Conservation (phyloP, 2,797 vertebrate genomes). For the Danionella dracula region DNA sequence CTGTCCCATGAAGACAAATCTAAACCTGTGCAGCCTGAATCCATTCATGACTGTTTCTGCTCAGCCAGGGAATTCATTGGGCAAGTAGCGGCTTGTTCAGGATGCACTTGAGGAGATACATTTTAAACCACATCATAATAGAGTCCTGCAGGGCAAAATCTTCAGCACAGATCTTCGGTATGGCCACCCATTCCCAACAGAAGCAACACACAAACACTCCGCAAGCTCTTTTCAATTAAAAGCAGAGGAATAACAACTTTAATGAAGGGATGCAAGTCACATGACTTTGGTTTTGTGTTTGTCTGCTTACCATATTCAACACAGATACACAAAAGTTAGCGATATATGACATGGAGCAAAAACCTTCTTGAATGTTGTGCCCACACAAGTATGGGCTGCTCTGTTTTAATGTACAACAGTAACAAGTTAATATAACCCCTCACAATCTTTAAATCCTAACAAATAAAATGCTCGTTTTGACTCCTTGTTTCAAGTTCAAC, state of each 20-base stretch:
- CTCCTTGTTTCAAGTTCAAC: no score
- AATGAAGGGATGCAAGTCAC: not conserved
- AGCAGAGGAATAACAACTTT: not conserved
- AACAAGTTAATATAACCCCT: no score
- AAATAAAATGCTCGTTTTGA: no score
- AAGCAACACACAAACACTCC: not conserved
- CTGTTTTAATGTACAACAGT: no score
- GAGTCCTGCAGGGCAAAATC: conserved; percentile 59
- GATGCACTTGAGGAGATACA: conserved; percentile 68
- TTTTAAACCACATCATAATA: conserved; percentile 72
- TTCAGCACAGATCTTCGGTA: conserved; percentile 58
- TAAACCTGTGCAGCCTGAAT: conserved; percentile 44
- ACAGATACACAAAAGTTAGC: no score
- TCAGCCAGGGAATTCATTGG: conserved; percentile 60
- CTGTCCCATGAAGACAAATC: not conserved
- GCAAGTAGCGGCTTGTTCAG: conserved; percentile 61
- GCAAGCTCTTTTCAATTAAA: not conserved
- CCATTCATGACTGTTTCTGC: conserved; percentile 63
- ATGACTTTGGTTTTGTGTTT: no score
- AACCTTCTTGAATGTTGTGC: no score
- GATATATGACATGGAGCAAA: no score
- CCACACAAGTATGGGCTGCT: no score
- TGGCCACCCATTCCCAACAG: conserved; percentile 61
- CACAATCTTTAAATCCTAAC: no score
- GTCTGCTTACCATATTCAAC: no score